phyloP scores from a whole-genome alignment of 2,113 vertebrate genomes.

The Dipodomys stephensi region DNA sequence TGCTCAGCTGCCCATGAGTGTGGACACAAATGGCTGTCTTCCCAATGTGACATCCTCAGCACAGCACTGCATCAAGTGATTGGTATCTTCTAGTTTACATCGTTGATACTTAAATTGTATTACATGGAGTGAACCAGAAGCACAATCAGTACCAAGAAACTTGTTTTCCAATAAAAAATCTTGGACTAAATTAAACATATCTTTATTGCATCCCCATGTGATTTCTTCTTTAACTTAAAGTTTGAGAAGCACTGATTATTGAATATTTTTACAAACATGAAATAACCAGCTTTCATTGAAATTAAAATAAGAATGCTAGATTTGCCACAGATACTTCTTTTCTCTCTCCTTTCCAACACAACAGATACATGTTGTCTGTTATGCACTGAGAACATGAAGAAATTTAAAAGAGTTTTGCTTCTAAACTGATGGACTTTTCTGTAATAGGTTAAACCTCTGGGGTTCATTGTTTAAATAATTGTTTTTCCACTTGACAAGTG shows the following conservation, averaged over 20 bases:
- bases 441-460: neutral
- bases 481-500: conserved; percentile 34
- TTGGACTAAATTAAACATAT: neutral
- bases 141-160: neutral
- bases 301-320: neutral
- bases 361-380: neutral
- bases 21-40: neutral
- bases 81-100: neutral
- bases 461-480: conserved; percentile 44
- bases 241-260: neutral
- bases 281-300: neutral
- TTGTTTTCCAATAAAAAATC: neutral
- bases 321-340: neutral
- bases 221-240: neutral
- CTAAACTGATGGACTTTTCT: neutral
- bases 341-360: neutral
- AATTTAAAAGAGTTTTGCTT: neutral
- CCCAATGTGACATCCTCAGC: neutral
- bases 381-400: neutral
- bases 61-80: neutral
- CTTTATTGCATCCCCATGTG: neutral
- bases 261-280: neutral
- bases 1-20: neutral
- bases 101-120: neutral
- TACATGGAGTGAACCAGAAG: neutral